Conservation (phyloP, 2,113 vertebrate species). For the Cynoglossus semilaevis region DNA sequence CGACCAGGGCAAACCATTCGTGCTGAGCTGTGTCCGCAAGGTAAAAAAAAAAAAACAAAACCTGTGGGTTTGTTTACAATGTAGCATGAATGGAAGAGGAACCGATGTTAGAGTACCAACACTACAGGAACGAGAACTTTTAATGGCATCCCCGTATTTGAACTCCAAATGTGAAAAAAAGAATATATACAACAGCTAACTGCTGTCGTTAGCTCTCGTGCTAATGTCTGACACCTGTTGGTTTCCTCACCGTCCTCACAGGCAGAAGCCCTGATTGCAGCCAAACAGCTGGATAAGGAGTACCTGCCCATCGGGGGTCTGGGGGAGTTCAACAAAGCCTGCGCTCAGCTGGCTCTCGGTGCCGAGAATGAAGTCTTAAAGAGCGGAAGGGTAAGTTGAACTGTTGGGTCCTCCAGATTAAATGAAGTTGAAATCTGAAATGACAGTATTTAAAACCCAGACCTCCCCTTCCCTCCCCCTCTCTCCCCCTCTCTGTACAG, state of each 20-base stretch:
- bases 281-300: slow-evolving; percentile 92
- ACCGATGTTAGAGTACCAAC: too few relatives aligned
- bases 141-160: too few relatives aligned
- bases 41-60: slow-evolving; percentile 71
- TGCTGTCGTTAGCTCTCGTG: slow-evolving; percentile 3
- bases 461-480: not conserved
- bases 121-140: too few relatives aligned
- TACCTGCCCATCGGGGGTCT: slow-evolving; percentile 86
- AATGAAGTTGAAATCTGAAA: not conserved
- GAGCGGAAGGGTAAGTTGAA: slow-evolving; percentile 85
- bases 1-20: slow-evolving; percentile 88
- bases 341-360: slow-evolving; percentile 86
- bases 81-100: too few relatives aligned
- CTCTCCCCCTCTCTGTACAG: slow-evolving; percentile 60
- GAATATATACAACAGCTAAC: too few relatives aligned
- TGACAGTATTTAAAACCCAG: not conserved
- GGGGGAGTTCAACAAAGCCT: slow-evolving; percentile 84
- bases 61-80: too few relatives aligned
- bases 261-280: slow-evolving; percentile 86
- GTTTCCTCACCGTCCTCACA: too few relatives aligned
- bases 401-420: not conserved
- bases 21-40: slow-evolving; percentile 89
- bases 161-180: too few relatives aligned
- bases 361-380: slow-evolving; percentile 84
- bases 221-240: too few relatives aligned